Conservation (phyloP, 2,113 vertebrate species). For the Pyxicephalus adspersus region DNA sequence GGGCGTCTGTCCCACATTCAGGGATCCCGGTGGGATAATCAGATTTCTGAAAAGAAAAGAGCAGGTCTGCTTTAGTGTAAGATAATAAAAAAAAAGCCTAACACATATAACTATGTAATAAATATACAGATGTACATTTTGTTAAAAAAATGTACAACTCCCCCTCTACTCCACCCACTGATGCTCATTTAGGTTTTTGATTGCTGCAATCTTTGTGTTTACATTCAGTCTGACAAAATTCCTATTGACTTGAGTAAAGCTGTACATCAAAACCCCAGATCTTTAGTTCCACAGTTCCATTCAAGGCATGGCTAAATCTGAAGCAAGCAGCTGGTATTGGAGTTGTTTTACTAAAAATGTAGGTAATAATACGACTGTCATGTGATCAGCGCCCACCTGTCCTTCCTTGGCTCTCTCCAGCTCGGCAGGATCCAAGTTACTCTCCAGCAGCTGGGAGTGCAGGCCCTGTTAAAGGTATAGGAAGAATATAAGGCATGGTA, state of each 20-base stretch:
- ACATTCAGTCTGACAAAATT: too few relatives aligned
- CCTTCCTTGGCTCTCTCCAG: slow-evolving; percentile 80
- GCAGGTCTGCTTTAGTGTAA: neutral
- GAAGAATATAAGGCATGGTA: neutral
- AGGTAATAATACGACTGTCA: too few relatives aligned
- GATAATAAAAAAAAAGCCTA: neutral
- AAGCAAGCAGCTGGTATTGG: too few relatives aligned
- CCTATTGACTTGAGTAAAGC: too few relatives aligned
- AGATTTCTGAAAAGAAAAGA: slow-evolving; percentile 70
- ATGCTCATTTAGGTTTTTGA: too few relatives aligned
- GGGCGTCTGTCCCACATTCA: slow-evolving; percentile 85
- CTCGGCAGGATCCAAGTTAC: slow-evolving; percentile 85
- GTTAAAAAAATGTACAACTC: too few relatives aligned
- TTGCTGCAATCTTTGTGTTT: too few relatives aligned
- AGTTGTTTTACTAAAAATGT: too few relatives aligned
- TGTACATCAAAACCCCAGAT: too few relatives aligned
- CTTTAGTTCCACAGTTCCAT: too few relatives aligned
- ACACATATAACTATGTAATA: neutral
- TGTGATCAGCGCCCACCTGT: slow-evolving; percentile 71
- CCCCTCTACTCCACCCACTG: too few relatives aligned
- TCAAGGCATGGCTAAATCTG: too few relatives aligned
- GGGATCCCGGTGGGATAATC: slow-evolving; percentile 88
- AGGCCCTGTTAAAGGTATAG: slow-evolving; percentile 68
- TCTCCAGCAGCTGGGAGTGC: slow-evolving; percentile 77
- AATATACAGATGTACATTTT: neutral